Percentiles rank a stretch among this genome's conserved stretches.
Evolutionary conservation across 2,113 vertebrate genomes (phyloP).

Genomic region (Coryphaenoides rupestris): DNA sequence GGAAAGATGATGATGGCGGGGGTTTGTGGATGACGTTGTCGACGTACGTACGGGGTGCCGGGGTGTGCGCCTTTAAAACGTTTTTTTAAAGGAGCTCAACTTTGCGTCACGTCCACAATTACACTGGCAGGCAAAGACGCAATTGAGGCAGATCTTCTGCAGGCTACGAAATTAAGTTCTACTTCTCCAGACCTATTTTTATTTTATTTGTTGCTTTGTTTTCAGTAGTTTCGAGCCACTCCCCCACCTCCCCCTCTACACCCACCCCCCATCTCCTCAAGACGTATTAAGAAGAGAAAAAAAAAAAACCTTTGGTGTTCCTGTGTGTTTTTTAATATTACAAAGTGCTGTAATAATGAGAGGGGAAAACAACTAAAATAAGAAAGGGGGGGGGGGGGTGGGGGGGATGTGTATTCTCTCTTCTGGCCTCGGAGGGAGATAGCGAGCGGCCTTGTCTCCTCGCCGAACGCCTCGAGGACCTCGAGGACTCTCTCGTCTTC

Average conservation of each 20-base stretch:
- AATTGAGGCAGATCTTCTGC: slow-evolving; percentile 2
- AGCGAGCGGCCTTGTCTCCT: slow-evolving; percentile 63
- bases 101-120: background rate
- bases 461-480: slow-evolving; percentile 67
- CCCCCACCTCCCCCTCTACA: slow-evolving; percentile 19
- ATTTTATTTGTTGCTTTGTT: slow-evolving; percentile 72
- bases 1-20: too few relatives aligned
- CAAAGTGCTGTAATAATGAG: slow-evolving; percentile 80
- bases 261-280: slow-evolving; percentile 61
- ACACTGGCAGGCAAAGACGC: background rate
- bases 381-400: background rate
- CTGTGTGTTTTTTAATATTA: slow-evolving; percentile 77
- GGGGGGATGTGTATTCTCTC: slow-evolving; percentile 31
- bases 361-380: slow-evolving; percentile 74
- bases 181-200: slow-evolving; percentile 55
- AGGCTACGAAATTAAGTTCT: slow-evolving; percentile 44
- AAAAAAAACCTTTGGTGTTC: slow-evolving; percentile 74
- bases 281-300: slow-evolving; percentile 64
- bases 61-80: too few relatives aligned
- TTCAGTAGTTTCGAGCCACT: slow-evolving; percentile 59
- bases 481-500: slow-evolving; percentile 67
- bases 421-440: slow-evolving; percentile 67
- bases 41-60: too few relatives aligned
- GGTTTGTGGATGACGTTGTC: too few relatives aligned
- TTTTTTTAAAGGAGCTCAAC: too few relatives aligned